These are phyloP conservation scores for Zaprionus bogoriensis DNA, from an alignment of 2,888 invertebrate species.

Conservation along the genomic window DNA sequence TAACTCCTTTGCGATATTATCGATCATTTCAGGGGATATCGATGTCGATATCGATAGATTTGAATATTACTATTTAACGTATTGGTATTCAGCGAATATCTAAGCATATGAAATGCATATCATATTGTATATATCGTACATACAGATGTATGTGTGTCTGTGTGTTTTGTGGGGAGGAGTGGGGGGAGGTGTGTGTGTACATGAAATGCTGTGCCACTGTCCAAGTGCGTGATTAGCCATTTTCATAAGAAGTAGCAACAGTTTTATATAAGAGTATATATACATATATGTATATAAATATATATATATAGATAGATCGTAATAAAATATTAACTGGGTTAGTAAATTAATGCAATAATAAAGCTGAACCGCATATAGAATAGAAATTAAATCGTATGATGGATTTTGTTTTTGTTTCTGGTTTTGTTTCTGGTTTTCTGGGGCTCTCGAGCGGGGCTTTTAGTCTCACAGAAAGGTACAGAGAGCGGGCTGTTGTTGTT, in stretches of 20 bases:
- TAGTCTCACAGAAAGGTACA: slow-evolving; percentile 45
- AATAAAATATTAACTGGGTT: slow-evolving; percentile 69
- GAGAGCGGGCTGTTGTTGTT: slow-evolving; percentile 24
- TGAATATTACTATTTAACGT: neutral
- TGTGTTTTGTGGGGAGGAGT: too few species aligned
- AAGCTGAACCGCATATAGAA: slow-evolving; percentile 84
- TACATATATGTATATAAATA: slow-evolving; percentile 29
- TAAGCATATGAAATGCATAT: slow-evolving; percentile 16
- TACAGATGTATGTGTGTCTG: neutral
- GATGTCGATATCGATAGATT: neutral
- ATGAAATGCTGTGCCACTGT: slow-evolving; percentile 8
- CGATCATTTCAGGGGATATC: neutral
- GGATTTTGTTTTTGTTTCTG: slow-evolving; percentile 44
- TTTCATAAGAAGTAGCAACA: slow-evolving; percentile 49
- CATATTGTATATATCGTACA: neutral
- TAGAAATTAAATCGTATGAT: slow-evolving; percentile 82
- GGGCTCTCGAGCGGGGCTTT: slow-evolving; percentile 47
- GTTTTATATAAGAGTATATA: slow-evolving; percentile 24
- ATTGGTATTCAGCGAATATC: slow-evolving; percentile 5
- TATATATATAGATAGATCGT: slow-evolving; percentile 52
- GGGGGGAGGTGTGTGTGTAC: neutral
- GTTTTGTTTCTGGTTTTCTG: slow-evolving; percentile 29
- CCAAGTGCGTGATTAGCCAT: slow-evolving; percentile 42
- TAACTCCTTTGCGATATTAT: too few species aligned
- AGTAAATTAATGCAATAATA: slow-evolving; percentile 80